These are phyloP conservation scores for Hypotaenidia okinawae DNA, from an alignment of 2,797 vertebrate species.

Conservation along the genomic window DNA sequence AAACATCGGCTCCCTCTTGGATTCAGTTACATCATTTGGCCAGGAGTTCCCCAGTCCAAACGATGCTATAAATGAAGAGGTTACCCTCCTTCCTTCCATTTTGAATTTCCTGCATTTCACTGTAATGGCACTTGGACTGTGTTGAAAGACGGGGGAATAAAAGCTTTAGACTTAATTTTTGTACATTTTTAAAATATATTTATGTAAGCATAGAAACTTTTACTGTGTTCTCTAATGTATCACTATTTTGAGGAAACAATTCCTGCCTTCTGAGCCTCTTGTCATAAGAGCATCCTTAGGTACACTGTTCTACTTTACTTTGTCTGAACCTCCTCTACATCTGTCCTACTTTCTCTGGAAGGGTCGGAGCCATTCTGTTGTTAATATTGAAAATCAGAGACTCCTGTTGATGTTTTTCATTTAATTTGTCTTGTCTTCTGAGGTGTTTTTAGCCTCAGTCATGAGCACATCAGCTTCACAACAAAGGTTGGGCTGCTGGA, in stretches of 20 bases:
- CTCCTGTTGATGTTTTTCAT: not conserved
- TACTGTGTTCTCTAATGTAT: not conserved
- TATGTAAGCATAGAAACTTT: not conserved
- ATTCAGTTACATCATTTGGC: not conserved
- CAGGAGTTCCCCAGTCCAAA: not conserved
- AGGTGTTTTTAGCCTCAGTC: not conserved
- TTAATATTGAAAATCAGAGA: not conserved
- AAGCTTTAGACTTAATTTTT: not conserved
- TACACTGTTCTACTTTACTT: not conserved
- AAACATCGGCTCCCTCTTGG: not conserved
- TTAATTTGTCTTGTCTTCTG: not conserved
- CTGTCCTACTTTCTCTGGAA: not conserved
- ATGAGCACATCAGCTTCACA: not conserved
- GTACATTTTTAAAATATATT: not conserved
- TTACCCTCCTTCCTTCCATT: not conserved
- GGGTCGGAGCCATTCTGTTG: not conserved
- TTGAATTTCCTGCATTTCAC: not conserved
- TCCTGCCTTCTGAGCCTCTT: not conserved
- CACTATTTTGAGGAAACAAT: not conserved
- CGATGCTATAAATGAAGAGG: not conserved
- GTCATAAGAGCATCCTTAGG: not conserved
- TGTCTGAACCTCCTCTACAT: not conserved
- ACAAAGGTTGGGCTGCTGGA: not conserved
- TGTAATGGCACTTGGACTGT: not conserved
- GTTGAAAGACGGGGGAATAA: not conserved